phyloP scores from a whole-genome alignment of 2,113 vertebrate genomes.

The Catagonus wagneri region DNA sequence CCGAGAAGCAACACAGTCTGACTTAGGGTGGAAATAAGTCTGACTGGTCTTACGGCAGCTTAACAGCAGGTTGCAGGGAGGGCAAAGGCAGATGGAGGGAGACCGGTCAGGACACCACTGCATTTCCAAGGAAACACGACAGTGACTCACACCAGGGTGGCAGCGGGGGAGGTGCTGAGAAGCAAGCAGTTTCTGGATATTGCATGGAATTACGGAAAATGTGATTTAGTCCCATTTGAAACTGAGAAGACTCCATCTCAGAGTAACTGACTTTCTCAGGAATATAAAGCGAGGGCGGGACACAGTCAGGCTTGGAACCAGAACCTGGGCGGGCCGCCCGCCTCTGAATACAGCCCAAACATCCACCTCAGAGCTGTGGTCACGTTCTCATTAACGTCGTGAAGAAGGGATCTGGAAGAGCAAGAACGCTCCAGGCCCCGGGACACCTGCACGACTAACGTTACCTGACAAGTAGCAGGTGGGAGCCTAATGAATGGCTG shows the following conservation, averaged over 20 bases:
- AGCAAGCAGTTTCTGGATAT: not conserved
- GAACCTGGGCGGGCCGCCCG: not conserved
- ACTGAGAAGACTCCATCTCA: not conserved
- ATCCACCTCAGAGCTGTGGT: not conserved
- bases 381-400: slow-evolving; percentile 61
- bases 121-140: not conserved
- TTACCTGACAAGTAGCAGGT: slow-evolving; percentile 56
- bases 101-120: not conserved
- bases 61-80: not conserved
- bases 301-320: not conserved
- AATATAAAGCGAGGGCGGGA: not conserved
- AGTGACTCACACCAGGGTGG: not conserved
- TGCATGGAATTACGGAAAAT: slow-evolving; percentile 10
- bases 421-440: not conserved
- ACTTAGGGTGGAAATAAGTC: not conserved
- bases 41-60: not conserved
- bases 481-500: slow-evolving; percentile 34
- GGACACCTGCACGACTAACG: not conserved
- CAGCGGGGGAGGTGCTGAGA: not conserved
- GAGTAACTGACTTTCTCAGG: not conserved
- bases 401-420: slow-evolving; percentile 58
- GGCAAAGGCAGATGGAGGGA: not conserved
- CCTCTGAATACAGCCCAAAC: not conserved
- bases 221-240: not conserved
- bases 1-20: not conserved